Conservation (phyloP, 2,113 vertebrate genomes). For the Ceyx melanurus region DNA sequence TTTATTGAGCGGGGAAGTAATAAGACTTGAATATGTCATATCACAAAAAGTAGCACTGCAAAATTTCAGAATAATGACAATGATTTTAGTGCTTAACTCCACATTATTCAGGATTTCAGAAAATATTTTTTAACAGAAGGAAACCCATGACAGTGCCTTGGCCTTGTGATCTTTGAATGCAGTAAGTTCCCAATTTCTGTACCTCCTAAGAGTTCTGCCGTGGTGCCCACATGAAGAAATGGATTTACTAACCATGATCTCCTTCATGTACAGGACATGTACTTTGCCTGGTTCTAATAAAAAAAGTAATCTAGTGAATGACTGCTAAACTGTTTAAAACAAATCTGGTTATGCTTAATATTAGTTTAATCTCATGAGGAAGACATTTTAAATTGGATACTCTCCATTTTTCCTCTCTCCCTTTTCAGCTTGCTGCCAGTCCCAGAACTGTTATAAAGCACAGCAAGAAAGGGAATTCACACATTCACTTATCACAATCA, state of each 20-base stretch:
- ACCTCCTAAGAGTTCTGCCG: not conserved
- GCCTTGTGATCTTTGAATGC: not conserved
- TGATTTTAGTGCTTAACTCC: not conserved
- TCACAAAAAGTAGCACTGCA: not conserved
- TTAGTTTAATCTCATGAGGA: not conserved
- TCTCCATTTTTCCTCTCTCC: not conserved
- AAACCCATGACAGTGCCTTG: not conserved
- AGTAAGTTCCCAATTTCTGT: not conserved
- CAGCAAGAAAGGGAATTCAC: not conserved
- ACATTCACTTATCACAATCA: not conserved
- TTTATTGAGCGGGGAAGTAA: not conserved
- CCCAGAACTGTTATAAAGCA: not conserved
- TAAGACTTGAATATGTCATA: not conserved
- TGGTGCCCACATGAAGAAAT: not conserved
- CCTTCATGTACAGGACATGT: not conserved
- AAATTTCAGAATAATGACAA: not conserved
- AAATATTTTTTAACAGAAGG: not conserved
- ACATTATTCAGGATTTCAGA: not conserved
- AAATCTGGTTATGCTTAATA: not conserved
- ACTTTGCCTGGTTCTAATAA: not conserved
- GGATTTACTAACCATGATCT: rapidly evolving
- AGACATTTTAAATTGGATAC: not conserved
- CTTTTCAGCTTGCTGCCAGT: not conserved
- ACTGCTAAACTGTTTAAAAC: not conserved
- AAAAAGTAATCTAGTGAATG: not conserved